Conservation (phyloP, 2,113 vertebrate species). For the Phylloscopus whistleri region DNA sequence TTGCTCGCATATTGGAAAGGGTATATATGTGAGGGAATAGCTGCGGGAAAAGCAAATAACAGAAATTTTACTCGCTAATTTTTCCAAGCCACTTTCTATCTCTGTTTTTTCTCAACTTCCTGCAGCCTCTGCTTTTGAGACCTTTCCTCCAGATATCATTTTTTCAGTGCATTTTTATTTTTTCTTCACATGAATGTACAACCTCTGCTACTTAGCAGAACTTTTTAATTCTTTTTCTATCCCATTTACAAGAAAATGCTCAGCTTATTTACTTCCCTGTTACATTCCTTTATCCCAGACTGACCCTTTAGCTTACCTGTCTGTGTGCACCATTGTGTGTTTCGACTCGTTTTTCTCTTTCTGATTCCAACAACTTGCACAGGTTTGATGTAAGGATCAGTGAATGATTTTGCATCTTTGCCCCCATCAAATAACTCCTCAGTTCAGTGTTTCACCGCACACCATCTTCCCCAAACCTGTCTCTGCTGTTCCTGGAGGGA, state of each 20-base stretch:
- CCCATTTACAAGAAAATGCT: neutral
- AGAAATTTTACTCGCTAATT: neutral
- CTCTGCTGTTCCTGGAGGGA: neutral
- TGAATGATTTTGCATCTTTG: neutral
- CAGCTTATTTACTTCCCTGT: neutral
- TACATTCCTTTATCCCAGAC: neutral
- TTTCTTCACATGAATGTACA: neutral
- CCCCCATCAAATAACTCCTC: neutral
- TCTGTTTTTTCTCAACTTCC: neutral
- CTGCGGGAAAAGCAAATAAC: neutral
- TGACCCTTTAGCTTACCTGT: neutral
- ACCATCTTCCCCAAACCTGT: neutral
- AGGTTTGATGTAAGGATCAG: neutral
- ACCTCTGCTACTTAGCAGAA: neutral
- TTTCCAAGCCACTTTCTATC: neutral
- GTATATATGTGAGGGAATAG: neutral
- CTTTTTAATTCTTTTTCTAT: neutral
- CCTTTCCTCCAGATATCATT: neutral
- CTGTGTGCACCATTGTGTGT: accelerated
- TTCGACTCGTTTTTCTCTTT: neutral
- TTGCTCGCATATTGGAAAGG: neutral
- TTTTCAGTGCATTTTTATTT: neutral
- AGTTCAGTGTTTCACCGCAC: accelerated
- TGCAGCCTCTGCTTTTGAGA: neutral
- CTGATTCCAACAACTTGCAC: neutral